Conservation (phyloP, 2,888 invertebrate genomes). For the Harpalus rufipes region DNA sequence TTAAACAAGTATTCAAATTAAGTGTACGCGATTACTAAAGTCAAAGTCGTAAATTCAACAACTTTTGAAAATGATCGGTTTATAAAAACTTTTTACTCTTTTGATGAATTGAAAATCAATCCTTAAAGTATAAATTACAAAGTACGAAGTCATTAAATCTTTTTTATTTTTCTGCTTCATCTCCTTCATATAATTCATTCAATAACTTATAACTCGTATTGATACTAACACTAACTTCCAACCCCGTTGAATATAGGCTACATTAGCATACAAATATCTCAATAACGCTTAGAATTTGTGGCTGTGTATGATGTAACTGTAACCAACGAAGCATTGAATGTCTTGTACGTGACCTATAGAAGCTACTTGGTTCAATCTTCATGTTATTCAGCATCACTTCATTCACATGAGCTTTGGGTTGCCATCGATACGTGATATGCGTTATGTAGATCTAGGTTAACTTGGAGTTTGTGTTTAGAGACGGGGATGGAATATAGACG, state of each 20-base stretch:
- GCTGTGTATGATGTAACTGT: background rate
- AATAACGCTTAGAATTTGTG: background rate
- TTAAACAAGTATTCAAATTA: too few relatives aligned
- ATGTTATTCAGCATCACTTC: background rate
- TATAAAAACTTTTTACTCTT: too few relatives aligned
- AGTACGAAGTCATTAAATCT: too few relatives aligned
- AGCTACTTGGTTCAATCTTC: slow-evolving; percentile 13
- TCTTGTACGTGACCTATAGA: background rate
- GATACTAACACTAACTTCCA: background rate
- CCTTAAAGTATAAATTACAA: too few relatives aligned
- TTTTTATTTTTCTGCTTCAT: too few relatives aligned
- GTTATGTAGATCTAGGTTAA: slow-evolving; percentile 14
- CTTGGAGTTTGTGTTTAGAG: background rate
- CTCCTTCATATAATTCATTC: too few relatives aligned
- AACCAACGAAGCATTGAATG: slow-evolving; percentile 13
- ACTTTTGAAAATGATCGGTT: too few relatives aligned
- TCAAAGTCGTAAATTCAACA: too few relatives aligned
- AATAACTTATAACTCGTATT: background rate
- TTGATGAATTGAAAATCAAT: too few relatives aligned
- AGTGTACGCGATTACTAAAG: too few relatives aligned
- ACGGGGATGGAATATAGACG: background rate
- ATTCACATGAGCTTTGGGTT: slow-evolving; percentile 3
- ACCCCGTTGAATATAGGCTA: background rate
- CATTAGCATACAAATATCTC: background rate
- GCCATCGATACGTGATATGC: slow-evolving; percentile 19